Evolutionary conservation across 2,888 invertebrate genomes (phyloP).

Genomic region (Celastrina argiolus): DNA sequence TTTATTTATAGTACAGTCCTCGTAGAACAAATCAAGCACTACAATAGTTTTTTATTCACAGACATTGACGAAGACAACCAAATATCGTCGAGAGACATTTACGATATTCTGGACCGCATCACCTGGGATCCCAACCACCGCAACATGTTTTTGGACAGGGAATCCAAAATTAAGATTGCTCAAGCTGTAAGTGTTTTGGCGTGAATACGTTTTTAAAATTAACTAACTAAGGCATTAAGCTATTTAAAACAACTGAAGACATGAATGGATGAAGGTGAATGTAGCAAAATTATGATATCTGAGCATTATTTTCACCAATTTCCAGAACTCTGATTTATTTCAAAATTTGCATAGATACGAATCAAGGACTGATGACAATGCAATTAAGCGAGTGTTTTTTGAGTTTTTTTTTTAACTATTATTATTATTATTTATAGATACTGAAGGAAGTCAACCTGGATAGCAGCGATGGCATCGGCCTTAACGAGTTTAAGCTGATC

Average conservation of each 20-base stretch:
- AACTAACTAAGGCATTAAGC: too few relatives aligned
- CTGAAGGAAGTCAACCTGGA: constrained; percentile 80
- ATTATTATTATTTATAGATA: constrained; percentile 56
- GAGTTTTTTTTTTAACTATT: not conserved
- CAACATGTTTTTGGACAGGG: constrained; percentile 50
- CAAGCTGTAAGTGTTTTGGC: constrained; percentile 64
- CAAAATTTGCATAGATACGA: too few relatives aligned
- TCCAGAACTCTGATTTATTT: too few relatives aligned
- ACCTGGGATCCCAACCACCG: constrained; percentile 52
- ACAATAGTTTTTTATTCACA: constrained; percentile 44
- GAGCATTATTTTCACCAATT: too few relatives aligned
- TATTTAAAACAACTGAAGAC: too few relatives aligned
- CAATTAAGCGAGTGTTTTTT: too few relatives aligned
- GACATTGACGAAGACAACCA: constrained; percentile 81
- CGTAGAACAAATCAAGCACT: too few relatives aligned
- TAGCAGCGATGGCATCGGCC: constrained; percentile 74
- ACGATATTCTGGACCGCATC: constrained; percentile 72
- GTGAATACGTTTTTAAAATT: too few relatives aligned
- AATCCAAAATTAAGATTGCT: constrained; percentile 73
- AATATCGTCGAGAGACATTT: constrained; percentile 76
- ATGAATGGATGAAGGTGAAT: too few relatives aligned
- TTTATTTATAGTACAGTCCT: too few relatives aligned
- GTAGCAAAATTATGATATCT: too few relatives aligned
- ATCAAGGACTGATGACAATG: too few relatives aligned
- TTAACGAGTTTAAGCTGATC: constrained; percentile 79